Conservation (phyloP, 1,140 invertebrate genomes). For the Bombus difficillimus region DNA sequence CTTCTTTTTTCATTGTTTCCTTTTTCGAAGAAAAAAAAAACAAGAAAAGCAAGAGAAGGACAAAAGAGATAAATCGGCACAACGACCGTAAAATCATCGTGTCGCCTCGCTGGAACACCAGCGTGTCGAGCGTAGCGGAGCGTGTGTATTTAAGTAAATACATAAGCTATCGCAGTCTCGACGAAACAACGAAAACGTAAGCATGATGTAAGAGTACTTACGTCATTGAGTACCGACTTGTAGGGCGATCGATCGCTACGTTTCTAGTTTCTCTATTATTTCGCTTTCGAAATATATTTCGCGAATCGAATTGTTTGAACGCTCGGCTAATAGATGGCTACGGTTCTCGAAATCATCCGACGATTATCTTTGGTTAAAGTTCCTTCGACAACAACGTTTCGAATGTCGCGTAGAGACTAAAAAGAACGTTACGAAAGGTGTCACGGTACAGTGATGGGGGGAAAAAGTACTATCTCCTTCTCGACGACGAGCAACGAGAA, state of each 20-base stretch:
- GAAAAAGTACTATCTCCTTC: neutral
- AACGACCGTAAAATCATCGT: constrained; percentile 30
- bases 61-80: constrained; percentile 18
- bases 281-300: neutral
- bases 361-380: constrained; percentile 2
- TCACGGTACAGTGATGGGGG: constrained; percentile 3
- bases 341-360: neutral
- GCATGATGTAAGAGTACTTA: neutral
- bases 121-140: too few species aligned
- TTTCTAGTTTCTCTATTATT: neutral
- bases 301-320: too few species aligned
- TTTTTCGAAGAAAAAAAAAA: neutral
- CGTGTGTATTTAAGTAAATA: neutral
- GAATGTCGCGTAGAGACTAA: constrained; percentile 23
- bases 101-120: neutral
- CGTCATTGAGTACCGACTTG: neutral
- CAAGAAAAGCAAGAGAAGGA: neutral
- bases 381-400: too few species aligned
- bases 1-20: neutral
- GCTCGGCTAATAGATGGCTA: constrained; percentile 12
- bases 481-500: constrained; percentile 19
- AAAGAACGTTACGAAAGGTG: constrained; percentile 40
- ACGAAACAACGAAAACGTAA: neutral
- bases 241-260: neutral
- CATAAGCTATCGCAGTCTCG: neutral